A percentile compares a stretch with the other conserved stretches of the same genome.
These are phyloP conservation scores for Epicauta chinensis DNA, from an alignment of 1,140 invertebrate genomes.

Conservation along the genomic window DNA sequence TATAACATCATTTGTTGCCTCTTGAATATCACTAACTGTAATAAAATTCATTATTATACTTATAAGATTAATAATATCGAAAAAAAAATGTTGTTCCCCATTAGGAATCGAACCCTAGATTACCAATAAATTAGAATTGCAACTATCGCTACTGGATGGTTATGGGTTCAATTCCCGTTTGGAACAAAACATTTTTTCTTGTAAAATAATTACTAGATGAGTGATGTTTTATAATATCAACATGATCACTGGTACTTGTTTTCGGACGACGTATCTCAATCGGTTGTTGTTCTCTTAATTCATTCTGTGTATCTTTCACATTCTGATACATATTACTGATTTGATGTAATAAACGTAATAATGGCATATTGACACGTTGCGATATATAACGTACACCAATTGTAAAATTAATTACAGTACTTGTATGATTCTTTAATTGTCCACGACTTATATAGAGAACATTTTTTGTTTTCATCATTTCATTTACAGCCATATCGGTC, in stretches of 20 bases:
- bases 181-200: too few species aligned
- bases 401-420: conserved; percentile 81
- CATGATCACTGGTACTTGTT: conserved; percentile 37
- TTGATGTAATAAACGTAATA: conserved; percentile 88
- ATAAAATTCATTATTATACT: not conserved
- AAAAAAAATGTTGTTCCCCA: too few species aligned
- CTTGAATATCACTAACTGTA: not conserved
- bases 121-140: too few species aligned
- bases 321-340: conserved; percentile 98
- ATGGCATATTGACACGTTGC: conserved; percentile 91
- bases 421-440: conserved; percentile 84
- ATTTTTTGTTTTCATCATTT: conserved; percentile 72
- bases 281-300: conserved; percentile 64
- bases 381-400: conserved; percentile 73
- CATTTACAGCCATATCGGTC: conserved; percentile 83
- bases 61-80: too few species aligned
- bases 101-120: too few species aligned
- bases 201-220: conserved; percentile 32
- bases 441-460: conserved; percentile 78
- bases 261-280: conserved; percentile 37
- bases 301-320: conserved; percentile 88
- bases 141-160: too few species aligned
- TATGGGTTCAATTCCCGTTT: too few species aligned
- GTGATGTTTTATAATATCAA: conserved; percentile 32
- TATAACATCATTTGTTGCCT: not conserved